These are phyloP conservation scores for Parazoanthus darwini DNA, from an alignment of 92 coral and sea anemone genomes.

Conservation along the genomic window DNA sequence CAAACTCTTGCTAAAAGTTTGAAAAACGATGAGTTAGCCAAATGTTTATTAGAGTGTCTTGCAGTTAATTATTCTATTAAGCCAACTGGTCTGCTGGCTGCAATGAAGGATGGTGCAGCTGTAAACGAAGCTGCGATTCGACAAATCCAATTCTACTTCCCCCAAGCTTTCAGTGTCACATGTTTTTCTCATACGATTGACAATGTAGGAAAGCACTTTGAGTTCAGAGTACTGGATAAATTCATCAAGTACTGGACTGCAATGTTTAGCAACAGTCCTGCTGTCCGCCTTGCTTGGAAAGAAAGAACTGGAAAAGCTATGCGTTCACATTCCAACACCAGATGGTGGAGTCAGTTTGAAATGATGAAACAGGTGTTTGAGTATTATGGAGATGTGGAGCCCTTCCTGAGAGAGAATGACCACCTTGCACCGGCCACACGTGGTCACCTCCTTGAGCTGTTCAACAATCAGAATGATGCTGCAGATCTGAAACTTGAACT, in stretches of 20 bases:
- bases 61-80: conserved; percentile 41
- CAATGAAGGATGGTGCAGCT: conserved; percentile 48
- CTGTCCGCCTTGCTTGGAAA: conserved; percentile 30
- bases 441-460: conserved; percentile 27
- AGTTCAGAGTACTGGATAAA: conserved; percentile 9
- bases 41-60: conserved; percentile 43
- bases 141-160: conserved; percentile 26
- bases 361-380: conserved; percentile 22
- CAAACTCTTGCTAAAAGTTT: conserved; percentile 46
- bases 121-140: conserved; percentile 29
- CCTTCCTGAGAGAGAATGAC: conserved; percentile 34
- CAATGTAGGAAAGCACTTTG: conserved; percentile 24
- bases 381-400: conserved; percentile 29
- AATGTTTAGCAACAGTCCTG: conserved; percentile 29
- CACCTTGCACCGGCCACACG: conserved; percentile 33
- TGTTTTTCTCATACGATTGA: conserved; percentile 31
- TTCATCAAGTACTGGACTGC: conserved; percentile 23
- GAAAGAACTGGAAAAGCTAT: conserved; percentile 27
- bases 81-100: conserved; percentile 34
- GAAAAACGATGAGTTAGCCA: conserved; percentile 39
- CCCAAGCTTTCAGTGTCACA: conserved; percentile 19
- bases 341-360: conserved; percentile 30
- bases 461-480: conserved; percentile 27
- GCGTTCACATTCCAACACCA: conserved; percentile 23
- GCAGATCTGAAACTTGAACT: conserved; percentile 25